Base-by-base conservation (phyloP, 2,888 invertebrate species). In the Meta bourneti region DNA sequence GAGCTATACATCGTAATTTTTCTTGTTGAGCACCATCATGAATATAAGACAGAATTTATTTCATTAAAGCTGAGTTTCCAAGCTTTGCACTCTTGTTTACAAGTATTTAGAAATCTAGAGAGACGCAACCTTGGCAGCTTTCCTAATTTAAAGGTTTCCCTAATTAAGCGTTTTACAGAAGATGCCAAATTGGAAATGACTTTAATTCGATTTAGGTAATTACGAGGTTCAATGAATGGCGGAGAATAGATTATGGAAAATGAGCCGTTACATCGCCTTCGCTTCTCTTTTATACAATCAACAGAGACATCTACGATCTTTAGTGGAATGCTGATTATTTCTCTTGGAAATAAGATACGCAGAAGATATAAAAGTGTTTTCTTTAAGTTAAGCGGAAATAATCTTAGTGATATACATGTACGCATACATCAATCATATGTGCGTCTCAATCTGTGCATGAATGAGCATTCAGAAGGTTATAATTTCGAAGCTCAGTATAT, bases 111-210 rank as follows among this genome's bases (percentile, higher is more conserved):
- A 61, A 34, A 34, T 34, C 34, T 34, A 4, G 61, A 61, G 13
- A 9, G 61, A 61, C 7, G 61, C 61, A 16, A 61, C 48, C 75
- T 74, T 69, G 51, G 19, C 72, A 51, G 71, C 13, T 13, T 69
- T 34, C 49, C 82, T 20, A 71, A 51, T 72, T 71, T 70, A 70
- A 82, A 82, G 72, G 11, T 49, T 52, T 51, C 19, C 16, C 71
- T 71, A 71, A 72, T 51, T 72, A 82, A 71, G 51, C 8, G 82
- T 51, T 72, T 82, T 7, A 52, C 11, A 13, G 51, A 20, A n/a
- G 51, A 49, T 71, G 51, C 19, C 20, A 82, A 82, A 72, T 82
- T 71, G 51, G 82, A 82, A 79, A 61, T 61, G 51, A 51, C n/a
- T 82, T 48, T 49, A 7, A 82, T 82, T 51, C 82, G 72, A 49